Base-by-base conservation (phyloP, 2,797 vertebrate species). In the Diglossa cyanea region DNA sequence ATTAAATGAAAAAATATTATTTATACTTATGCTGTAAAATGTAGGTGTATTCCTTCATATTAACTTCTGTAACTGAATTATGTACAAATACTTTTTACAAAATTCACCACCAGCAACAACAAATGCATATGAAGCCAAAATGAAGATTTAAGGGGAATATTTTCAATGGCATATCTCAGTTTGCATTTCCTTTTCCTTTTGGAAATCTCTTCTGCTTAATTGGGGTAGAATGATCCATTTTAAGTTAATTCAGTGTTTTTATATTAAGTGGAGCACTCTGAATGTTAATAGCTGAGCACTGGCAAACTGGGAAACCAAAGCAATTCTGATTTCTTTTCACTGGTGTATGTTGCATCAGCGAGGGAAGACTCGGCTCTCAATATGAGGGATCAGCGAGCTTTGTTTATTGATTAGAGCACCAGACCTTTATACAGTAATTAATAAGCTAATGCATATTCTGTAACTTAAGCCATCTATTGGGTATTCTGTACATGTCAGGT, bases 321-420 rank as follows among this genome's bases (percentile, higher is more conserved):
- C 0, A 0, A 25, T 75, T 77, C 16, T 40, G 58, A 7, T 19
- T 40, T 31, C 10, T 30, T 28, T 31, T 4, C 11, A 14, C 15
- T 47, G 61, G 8, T 17, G 7, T 30, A 23, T 55, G 35, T 35
- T 35, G 35, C 35, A 9, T 35, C 35, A 9, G 10, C 35, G 35
- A 35, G 35, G 35, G 35, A 35, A 35, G 35, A 35, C 35, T 35
- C 35, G 35, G 35, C 35, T 35, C 35, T 35, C 35, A 35, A 35
- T 35, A 8, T 35, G 35, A 35, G 35, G 8, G 35, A 35, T 35
- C 35, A 35, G 35, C 35, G 35, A 35, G 35, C 35, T 35, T 35
- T 9, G 35, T 35, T 35, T 35, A 35, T 35, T 35, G 35, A 35
- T 35, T 35, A 35, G 35, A 35, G 35, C 35, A 35, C 9, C 35